phyloP scores from a whole-genome alignment of 1,140 invertebrate species.

The Trichonephila clavata region DNA sequence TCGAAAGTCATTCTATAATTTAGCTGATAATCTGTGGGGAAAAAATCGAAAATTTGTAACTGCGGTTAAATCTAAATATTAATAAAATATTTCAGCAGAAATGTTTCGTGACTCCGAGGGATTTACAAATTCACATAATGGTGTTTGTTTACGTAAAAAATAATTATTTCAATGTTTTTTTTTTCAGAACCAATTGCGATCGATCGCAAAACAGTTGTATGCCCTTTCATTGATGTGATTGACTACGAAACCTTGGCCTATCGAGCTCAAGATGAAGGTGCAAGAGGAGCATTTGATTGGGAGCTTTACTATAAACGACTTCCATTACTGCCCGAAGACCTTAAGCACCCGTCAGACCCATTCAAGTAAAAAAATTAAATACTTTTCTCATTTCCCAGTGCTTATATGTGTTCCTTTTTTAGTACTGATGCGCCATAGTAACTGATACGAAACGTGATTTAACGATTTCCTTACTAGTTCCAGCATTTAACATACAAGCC shows the following conservation, averaged over 20 bases:
- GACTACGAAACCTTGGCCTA: conserved; percentile 85
- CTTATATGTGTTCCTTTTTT: neutral
- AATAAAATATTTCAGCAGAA: no score
- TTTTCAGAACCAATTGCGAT: conserved; percentile 73
- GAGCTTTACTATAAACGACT: conserved; percentile 94
- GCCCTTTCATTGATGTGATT: conserved; percentile 85
- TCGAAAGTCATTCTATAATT: no score
- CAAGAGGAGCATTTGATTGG: conserved; percentile 85
- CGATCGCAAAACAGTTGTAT: conserved; percentile 82
- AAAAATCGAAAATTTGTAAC: no score
- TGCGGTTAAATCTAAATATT: no score
- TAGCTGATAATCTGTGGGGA: no score
- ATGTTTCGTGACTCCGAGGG: no score
- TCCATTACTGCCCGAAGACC: conserved; percentile 90
- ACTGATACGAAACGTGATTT: no score
- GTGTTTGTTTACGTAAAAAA: no score
- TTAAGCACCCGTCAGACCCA: conserved; percentile 91
- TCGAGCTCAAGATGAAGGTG: conserved; percentile 84
- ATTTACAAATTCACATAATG: no score
- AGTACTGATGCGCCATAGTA: no score
- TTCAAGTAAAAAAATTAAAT: conserved; percentile 84
- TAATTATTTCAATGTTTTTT: neutral
- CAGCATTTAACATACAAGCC: no score
- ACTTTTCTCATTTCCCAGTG: neutral
- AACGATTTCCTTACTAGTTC: no score